A percentile compares a stretch with the other conserved stretches of the same genome.
Evolutionary conservation across 2,113 vertebrate genomes (phyloP).

Genomic region (Anthoscopus minutus): DNA sequence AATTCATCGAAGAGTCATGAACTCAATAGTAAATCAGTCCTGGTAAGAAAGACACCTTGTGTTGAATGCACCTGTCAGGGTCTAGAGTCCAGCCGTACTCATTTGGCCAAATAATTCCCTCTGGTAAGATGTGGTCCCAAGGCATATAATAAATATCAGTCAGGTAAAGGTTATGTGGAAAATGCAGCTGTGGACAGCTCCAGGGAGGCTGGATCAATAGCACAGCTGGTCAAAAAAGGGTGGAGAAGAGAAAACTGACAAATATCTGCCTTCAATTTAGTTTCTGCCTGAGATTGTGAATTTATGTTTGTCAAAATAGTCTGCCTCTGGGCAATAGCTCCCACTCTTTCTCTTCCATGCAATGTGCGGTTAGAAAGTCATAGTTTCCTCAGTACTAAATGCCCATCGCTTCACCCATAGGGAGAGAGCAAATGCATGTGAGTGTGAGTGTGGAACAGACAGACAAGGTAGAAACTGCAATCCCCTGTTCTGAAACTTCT

Average conservation of each 20-base stretch:
- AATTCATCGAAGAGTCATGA: neutral
- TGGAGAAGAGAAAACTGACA: neutral
- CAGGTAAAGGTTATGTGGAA: neutral
- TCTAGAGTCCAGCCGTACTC: neutral
- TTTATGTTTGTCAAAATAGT: neutral
- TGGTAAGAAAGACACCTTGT: neutral
- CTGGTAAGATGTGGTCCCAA: neutral
- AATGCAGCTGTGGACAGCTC: neutral
- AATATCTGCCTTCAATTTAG: constrained; percentile 6
- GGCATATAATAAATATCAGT: neutral
- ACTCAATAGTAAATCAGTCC: neutral
- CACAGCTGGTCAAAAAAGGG: neutral
- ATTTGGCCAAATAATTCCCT: neutral
- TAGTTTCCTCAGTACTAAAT: neutral
- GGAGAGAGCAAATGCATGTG: neutral
- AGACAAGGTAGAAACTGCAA: neutral
- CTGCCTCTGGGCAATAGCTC: neutral
- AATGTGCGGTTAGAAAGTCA: neutral
- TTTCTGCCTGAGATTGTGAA: neutral
- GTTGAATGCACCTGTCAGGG: neutral
- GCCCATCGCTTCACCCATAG: neutral
- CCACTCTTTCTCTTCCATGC: neutral
- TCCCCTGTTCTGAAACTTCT: neutral
- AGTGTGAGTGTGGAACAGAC: neutral
- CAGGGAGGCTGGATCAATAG: neutral